These are phyloP conservation scores for Sula dactylatra DNA, from an alignment of 2,113 vertebrate genomes.

Conservation along the genomic window DNA sequence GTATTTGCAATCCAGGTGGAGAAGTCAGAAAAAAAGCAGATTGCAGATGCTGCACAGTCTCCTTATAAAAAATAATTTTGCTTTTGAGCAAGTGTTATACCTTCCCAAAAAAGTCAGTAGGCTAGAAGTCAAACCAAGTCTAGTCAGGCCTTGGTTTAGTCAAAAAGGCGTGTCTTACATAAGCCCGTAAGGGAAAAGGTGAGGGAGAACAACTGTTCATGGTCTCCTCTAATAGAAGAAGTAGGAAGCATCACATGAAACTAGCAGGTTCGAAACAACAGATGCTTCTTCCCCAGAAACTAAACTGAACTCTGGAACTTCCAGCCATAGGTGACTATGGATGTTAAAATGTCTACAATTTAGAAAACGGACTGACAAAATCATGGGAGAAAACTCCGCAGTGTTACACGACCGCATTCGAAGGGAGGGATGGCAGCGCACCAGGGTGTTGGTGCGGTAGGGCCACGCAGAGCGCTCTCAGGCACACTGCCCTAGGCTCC, in stretches of 20 bases:
- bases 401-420: accelerated
- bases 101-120: not conserved
- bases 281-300: not conserved
- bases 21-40: not conserved
- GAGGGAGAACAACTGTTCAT: not conserved
- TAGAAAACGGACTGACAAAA: not conserved
- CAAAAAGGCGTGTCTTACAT: not conserved
- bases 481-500: not conserved
- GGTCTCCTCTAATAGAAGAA: not conserved
- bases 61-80: not conserved
- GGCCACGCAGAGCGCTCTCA: accelerated
- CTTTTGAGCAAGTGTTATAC: not conserved
- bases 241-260: not conserved
- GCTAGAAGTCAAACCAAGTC: not conserved
- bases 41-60: not conserved
- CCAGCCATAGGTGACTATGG: accelerated
- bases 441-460: no score
- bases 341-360: not conserved
- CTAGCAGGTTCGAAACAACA: not conserved
- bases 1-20: not conserved
- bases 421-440: no score
- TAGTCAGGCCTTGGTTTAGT: not conserved
- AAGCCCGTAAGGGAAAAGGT: not conserved
- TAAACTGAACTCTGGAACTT: not conserved
- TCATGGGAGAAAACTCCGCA: no score